Evolutionary conservation across 2,113 vertebrate species (phyloP), one percentile per base, ranked within the genome.

Genomic region (Malaclemys terrapin): DNA sequence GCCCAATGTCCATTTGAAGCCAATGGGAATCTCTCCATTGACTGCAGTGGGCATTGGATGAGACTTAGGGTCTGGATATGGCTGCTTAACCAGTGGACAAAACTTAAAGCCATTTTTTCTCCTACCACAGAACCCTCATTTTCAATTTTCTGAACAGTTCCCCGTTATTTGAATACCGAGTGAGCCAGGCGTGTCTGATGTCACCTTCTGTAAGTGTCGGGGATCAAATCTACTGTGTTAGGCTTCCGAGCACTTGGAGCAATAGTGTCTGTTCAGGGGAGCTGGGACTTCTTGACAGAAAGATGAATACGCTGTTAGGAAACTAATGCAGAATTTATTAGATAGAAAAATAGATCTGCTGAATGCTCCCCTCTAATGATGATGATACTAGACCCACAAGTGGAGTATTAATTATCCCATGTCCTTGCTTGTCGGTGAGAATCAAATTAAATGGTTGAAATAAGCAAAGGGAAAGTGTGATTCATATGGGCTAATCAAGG

Each of bases 381-480:
- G 27, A 31, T 86, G 16, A 6, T 76, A 27, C 31, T n/a, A 80
- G 52, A 47, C 59, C 52, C 52, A 49, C 57, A 49, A 80, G 38
- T 29, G 1, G 25, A 87, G 52, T 0, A 6, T 45, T 17, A 81
- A 82, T 93, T 78, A 82, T 49, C 17, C 80, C 42, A n/a, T 3
- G 1, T 80, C 54, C 17, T 52, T 76, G 0, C 42, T 91, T 82
- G 83, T 80, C 17, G 1, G 84, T 80, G 87, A 94, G 86, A 90
- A 85, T 57, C 53, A 50, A 82, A 82, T 35, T 12, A 78, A 95
- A 90, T 20, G 9, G 13, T 87, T 92, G 85, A 35, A 94, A 82
- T 57, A 76, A 12, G 29, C 80, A 65, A 53, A 59, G 92, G 82
- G 69, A 52, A 87, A 35, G 19, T 35, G 1, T 8, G 49, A 87